phyloP scores from a whole-genome alignment of 2,888 invertebrate species.

The Nasonovia ribisnigri region DNA sequence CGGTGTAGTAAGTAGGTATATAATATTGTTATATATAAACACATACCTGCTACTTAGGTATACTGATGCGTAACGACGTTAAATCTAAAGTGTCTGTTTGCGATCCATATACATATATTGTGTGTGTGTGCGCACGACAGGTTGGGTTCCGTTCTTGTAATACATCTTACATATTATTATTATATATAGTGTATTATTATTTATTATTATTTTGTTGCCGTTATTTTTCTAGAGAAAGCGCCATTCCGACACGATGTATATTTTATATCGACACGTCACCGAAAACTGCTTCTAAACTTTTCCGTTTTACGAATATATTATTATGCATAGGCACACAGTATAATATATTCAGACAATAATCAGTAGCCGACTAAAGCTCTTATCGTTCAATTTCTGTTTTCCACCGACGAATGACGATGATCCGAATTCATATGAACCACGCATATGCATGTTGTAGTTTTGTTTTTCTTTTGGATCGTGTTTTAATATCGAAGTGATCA shows the following conservation, averaged over 20 bases:
- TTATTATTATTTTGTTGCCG: not conserved
- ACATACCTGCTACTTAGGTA: not conserved
- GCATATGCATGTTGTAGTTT: not conserved
- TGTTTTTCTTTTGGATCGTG: not conserved
- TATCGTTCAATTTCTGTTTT: not conserved
- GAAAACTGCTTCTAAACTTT: not conserved
- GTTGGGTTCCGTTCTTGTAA: not conserved
- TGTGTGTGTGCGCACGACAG: not conserved
- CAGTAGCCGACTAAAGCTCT: not conserved
- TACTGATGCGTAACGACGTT: not conserved
- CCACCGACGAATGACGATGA: not conserved
- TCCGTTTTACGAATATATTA: not conserved
- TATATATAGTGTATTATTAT: not conserved
- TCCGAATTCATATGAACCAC: not conserved
- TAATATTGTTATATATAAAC: not conserved
- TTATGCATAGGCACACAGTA: not conserved
- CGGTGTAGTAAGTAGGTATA: not conserved
- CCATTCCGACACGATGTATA: not conserved
- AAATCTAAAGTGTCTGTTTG: not conserved
- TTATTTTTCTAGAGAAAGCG: slow-evolving; percentile 32
- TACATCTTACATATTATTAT: not conserved
- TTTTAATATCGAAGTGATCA: not conserved
- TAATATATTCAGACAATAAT: not conserved
- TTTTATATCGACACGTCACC: not conserved
- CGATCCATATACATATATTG: not conserved